Conservation (phyloP, 1,140 invertebrate genomes). For the Tetragonula clypearis region DNA sequence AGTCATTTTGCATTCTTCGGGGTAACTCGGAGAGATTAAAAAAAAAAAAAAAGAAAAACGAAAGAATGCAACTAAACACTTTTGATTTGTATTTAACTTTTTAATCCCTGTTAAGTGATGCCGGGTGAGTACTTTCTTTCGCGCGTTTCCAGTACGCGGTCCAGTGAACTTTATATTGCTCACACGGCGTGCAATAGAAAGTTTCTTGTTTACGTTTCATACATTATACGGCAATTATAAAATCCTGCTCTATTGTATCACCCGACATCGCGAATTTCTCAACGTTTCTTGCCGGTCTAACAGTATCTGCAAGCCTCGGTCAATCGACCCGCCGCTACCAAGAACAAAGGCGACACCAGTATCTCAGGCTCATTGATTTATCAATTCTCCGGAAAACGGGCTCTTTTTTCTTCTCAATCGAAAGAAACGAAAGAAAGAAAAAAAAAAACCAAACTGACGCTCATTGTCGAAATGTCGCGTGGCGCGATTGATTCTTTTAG, state of each 20-base stretch:
- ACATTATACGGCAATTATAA: conserved; percentile 24
- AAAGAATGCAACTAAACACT: background rate
- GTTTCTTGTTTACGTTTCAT: conserved; percentile 30
- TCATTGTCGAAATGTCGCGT: background rate
- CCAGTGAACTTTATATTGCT: conserved; percentile 24
- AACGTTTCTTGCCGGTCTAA: background rate
- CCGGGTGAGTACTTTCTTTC: background rate
- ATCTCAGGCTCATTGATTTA: background rate
- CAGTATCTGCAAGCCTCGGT: background rate
- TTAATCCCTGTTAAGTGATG: background rate
- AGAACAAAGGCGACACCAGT: background rate
- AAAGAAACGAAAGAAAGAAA: background rate
- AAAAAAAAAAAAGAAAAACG: no score
- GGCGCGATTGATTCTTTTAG: conserved; percentile 1
- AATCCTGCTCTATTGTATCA: background rate
- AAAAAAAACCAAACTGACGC: no score
- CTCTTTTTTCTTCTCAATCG: background rate
- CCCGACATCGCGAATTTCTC: background rate
- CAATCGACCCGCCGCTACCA: background rate
- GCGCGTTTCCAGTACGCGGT: conserved; percentile 17
- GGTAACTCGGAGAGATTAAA: background rate
- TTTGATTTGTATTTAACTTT: background rate
- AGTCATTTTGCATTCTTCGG: background rate
- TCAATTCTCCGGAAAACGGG: background rate
- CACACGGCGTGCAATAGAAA: conserved; percentile 35